Evolutionary conservation across 2,113 vertebrate genomes (phyloP).

Genomic region (Serranochromis macrocephalus): DNA sequence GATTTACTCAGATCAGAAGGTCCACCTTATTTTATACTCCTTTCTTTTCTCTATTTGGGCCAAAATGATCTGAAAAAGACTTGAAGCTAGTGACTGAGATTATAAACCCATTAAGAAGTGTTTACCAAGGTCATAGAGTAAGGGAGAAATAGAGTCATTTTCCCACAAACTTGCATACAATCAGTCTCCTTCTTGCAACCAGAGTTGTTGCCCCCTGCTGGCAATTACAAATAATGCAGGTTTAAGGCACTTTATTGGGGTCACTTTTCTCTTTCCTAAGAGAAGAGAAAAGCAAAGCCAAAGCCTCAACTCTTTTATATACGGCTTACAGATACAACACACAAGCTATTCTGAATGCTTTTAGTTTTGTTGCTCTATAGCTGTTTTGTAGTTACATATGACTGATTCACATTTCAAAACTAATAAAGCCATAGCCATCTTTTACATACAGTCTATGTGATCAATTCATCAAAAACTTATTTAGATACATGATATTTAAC

Average conservation of each 20-base stretch:
- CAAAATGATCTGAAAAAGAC: not conserved
- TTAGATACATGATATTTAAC: not conserved
- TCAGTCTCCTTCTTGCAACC: not conserved
- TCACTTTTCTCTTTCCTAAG: not conserved
- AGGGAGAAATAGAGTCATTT: not conserved
- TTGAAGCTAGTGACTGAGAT: not conserved
- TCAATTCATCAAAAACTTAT: not conserved
- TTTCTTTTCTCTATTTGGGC: not conserved
- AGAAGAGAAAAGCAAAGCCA: not conserved
- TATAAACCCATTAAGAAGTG: not conserved
- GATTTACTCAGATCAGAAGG: not conserved
- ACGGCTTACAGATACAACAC: not conserved
- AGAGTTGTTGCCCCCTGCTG: not conserved
- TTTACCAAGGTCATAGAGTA: rapidly evolving
- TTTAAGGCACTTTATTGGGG: not conserved
- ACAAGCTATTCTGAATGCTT: not conserved
- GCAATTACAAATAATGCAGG: not conserved
- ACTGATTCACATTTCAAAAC: not conserved
- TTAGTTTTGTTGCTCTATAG: not conserved
- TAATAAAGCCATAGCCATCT: not conserved
- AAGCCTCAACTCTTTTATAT: not conserved
- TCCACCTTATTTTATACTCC: not conserved
- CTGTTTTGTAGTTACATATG: not conserved
- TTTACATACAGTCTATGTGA: not conserved
- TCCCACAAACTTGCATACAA: not conserved